phyloP scores from a whole-genome alignment of 2,113 vertebrate genomes.

The Toxostoma redivivum region DNA sequence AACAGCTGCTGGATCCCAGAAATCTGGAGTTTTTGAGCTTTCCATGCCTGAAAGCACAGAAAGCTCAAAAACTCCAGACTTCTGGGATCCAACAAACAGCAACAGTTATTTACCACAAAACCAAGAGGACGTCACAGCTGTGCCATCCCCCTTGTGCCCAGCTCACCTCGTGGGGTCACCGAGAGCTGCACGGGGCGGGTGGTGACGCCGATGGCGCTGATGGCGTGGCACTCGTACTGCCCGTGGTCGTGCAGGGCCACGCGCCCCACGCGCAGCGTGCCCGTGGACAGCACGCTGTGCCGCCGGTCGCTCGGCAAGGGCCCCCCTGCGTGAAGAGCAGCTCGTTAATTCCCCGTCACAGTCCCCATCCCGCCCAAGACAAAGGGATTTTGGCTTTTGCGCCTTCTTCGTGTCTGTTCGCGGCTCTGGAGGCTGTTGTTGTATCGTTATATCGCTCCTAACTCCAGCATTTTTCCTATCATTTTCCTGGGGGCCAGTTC shows the following conservation, averaged over 20 bases:
- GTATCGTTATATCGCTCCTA: rapidly evolving
- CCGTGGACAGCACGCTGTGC: slow-evolving; percentile 60
- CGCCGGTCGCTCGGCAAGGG: slow-evolving; percentile 56
- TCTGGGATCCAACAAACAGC: too few species aligned
- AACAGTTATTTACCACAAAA: rapidly evolving
- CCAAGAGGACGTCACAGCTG: rapidly evolving
- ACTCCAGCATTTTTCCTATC: rapidly evolving
- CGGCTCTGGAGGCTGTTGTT: rapidly evolving
- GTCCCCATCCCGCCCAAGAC: rapidly evolving
- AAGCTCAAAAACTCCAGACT: too few species aligned
- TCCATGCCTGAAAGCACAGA: too few species aligned
- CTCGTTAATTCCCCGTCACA: rapidly evolving
- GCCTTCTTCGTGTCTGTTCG: rapidly evolving
- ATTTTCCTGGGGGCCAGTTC: too few species aligned
- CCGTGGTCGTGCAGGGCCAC: slow-evolving; percentile 67
- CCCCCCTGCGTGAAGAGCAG: slow-evolving; percentile 21
- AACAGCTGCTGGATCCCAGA: too few species aligned
- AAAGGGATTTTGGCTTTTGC: rapidly evolving
- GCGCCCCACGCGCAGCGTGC: slow-evolving; percentile 53
- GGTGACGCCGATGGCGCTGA: slow-evolving; percentile 57
- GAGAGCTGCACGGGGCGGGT: slow-evolving; percentile 36
- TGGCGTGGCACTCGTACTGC: slow-evolving; percentile 71
- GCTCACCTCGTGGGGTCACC: slow-evolving; percentile 58
- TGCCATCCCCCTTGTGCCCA: rapidly evolving
- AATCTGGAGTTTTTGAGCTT: too few species aligned